Conservation (phyloP, 2,113 vertebrate genomes). For the Bubalus kerabau region DNA sequence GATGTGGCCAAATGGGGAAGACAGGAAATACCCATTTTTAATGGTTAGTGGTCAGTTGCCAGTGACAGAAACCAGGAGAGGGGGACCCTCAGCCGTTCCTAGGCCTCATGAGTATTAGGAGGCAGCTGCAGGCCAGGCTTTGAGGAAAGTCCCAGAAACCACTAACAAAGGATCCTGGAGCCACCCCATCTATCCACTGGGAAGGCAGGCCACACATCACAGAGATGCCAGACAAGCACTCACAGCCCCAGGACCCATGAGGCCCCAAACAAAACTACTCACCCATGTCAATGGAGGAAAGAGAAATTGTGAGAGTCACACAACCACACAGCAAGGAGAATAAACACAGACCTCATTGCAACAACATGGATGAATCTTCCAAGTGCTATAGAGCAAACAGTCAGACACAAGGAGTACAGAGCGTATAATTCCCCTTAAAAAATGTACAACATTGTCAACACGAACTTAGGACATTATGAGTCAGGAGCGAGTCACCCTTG, state of each 20-base stretch:
- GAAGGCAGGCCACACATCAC: neutral
- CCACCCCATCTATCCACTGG: neutral
- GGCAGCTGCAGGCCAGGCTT: neutral
- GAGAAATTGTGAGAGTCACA: neutral
- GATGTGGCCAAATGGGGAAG: neutral
- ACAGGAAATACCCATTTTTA: neutral
- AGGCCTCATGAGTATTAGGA: neutral
- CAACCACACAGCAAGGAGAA: neutral
- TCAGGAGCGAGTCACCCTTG: neutral
- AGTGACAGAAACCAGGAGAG: neutral
- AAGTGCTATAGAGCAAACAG: neutral
- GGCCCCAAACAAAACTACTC: neutral
- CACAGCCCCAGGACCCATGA: neutral
- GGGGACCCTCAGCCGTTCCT: accelerated
- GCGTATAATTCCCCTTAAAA: neutral
- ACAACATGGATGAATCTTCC: neutral
- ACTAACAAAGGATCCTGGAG: neutral
- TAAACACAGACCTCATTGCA: neutral
- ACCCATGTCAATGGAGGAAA: neutral
- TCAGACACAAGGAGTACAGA: neutral
- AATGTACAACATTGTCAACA: neutral
- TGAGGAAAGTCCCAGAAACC: neutral
- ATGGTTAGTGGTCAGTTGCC: neutral
- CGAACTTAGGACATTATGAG: neutral
- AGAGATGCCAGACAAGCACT: neutral